Base-by-base conservation (phyloP, 2,888 invertebrate genomes). In the Aethes cnicana region DNA sequence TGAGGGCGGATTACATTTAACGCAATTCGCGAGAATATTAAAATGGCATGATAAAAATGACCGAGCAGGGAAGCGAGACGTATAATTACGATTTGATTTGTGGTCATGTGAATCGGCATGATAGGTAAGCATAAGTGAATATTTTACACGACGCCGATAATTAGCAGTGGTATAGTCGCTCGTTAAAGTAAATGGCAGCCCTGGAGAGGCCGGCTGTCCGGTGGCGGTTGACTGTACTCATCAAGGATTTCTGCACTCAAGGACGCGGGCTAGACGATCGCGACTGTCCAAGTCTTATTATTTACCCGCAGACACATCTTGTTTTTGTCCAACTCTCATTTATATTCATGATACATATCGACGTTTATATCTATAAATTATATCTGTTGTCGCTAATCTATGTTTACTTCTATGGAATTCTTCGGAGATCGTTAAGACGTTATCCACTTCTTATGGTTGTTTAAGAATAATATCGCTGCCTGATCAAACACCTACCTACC, bases 171-270 rank as follows among this genome's bases (percentile, higher is more conserved):
- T n/a, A 18, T 23, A 8, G 37, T 20, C 20, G 20, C 72, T 71
- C 73, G 66, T 70, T 76, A 76, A 70, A 74, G 68, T 67, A 80
- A 80, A 84, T 76, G 85, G 72, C 83, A 85, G 77, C 87, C 86
- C 86, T 87, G 80, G 66, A 74, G 74, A 64, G 76, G 74, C 64
- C 72, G 71, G 79, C 81, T 85, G 82, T 81, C 83, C 87, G 81
- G 85, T 84, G 85, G 85, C 86, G 84, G 88, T 89, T 89, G 86
- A 89, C 84, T 89, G 88, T 87, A 87, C 88, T 85, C 88, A 89
- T 89, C 88, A 87, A 89, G 88, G 88, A 85, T 89, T 84, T 85
- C 84, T 85, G 76, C 81, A 80, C 81, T 87, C 88, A 89, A 89
- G 88, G 88, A 89, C 88, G 86, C 72, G 72, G 74, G 74, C 84